Base-by-base conservation (phyloP, 2,113 vertebrate species). In the Dicrurus megarhynchus region DNA sequence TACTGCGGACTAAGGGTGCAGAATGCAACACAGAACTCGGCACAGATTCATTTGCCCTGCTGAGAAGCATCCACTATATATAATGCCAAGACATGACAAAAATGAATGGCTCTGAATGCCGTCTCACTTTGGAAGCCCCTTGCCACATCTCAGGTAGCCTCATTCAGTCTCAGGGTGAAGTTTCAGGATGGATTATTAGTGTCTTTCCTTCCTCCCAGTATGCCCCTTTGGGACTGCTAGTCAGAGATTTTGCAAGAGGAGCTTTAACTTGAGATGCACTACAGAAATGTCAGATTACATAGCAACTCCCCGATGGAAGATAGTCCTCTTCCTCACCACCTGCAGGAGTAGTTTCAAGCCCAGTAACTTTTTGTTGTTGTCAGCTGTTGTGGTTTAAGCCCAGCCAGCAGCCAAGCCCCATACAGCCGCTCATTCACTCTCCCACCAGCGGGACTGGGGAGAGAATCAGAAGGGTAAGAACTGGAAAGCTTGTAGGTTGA, bases 391-490 rank as follows among this genome's bases (percentile, higher is more conserved):
- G 32, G 22, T 47, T 83, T 53, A 55, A 74, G 9, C 46, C 47
- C 46, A 68, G 28, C 28, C 46, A 75, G 28, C 23, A 75, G n/a
- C 39, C 39, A 82, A 67, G 20, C n/a, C 26, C 16, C 16, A 53
- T 10, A 17, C 16, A 67, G 39, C 11, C 0, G 0, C 39, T 59
- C 24, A 20, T 27, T 82, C 20, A 14, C 28, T 75, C 4, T 17
- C 53, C 11, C 24, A 60, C 20, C 53, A 60, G 30, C 0, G 0
- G 52, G n/a, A 47, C 20, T 13, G 14, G 21, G 39, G n/a, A 61
- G n/a, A 75, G 14, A 76, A 69, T 41, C n/a, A 68, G n/a, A 68
- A 60, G n/a, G 17, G 24, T 27, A n/a, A 75, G 46, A 75, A 11
- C 17, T 60, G 24, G 47, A 68, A 27, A 60, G 30, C 9, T 41